Evolutionary conservation across 1,140 invertebrate genomes (phyloP), one percentile per base, ranked within the genome.

Genomic region (Dolichoris vasculosae): DNA sequence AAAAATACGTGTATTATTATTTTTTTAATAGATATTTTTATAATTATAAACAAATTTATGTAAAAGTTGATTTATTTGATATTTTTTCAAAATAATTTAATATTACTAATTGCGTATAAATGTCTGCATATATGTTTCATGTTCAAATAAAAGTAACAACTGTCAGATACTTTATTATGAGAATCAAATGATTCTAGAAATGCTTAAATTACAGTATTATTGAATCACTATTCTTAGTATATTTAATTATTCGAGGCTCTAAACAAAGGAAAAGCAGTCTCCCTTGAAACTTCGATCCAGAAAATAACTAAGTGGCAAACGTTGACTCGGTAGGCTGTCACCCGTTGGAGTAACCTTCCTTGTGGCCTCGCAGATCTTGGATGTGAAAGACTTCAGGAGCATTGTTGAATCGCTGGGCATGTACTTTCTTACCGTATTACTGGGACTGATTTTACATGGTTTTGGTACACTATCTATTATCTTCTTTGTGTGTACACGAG

Each of bases 311-410:
- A 43, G 69, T 71, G 30, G 17, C 1, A 73, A 64, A 43, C 43
- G 0, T 78, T 78, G 32, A 77, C 0, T 78, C 26, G 30, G 30
- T 91, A 98, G 98, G 97, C 94, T 98, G 85, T 99, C 98, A 43
- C 98, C 98, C 0, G 92, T 99, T 32, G 98, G 98, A 87, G 98
- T 99, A 3, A 96, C 97, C 79, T 99, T 98, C 92, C 94, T 99
- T 71, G 97, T 99, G 71, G 95, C 97, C 13, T 96, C 96, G 43
- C 98, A 99, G 92, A 96, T 99, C 78, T 94, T 99, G 88, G 97
- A 97, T 89, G 98, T 98, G 90, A 94, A 96, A 17, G 96, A 97
- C 85, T 96, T 98, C 87, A 94, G 94, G 0, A 96, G 96, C 8
- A 95, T 98, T 71, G 95, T 98, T 73, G 97, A 97, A 20, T 96